These are phyloP conservation scores for Dendropsophus ebraccatus DNA, from an alignment of 2,113 vertebrate species.

Conservation along the genomic window DNA sequence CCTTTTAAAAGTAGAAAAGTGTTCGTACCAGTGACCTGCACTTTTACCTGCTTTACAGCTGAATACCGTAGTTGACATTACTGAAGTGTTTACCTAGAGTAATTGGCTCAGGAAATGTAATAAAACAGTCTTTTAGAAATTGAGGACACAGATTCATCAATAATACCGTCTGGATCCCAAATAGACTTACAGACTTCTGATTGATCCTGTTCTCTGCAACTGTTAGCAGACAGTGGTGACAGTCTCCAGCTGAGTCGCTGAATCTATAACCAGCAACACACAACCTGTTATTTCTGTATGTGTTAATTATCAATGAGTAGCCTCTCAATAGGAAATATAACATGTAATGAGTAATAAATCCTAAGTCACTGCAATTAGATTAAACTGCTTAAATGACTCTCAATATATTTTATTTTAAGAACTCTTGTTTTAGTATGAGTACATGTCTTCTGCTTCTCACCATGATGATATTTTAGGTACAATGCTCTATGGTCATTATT, in stretches of 20 bases:
- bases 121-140: conserved; percentile 13
- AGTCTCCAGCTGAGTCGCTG: background rate
- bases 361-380: background rate
- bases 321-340: background rate
- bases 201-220: conserved; percentile 11
- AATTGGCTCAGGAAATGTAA: conserved; percentile 17
- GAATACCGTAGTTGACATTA: background rate
- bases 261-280: background rate
- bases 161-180: conserved; percentile 21
- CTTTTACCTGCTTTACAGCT: background rate
- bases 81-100: conserved; percentile 29
- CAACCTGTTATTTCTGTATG: background rate
- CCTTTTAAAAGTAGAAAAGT: background rate
- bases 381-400: background rate
- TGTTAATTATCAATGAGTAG: background rate
- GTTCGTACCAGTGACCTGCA: background rate
- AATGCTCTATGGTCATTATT: too few relatives aligned
- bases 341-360: background rate
- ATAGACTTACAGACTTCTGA: conserved; percentile 12
- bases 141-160: conserved; percentile 40
- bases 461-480: too few relatives aligned
- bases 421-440: too few relatives aligned
- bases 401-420: background rate
- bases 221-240: conserved; percentile 1
- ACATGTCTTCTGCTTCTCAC: too few relatives aligned